These are phyloP conservation scores for Cyrtodaria siliqua DNA, from an alignment of 2,888 invertebrate species.

Conservation along the genomic window DNA sequence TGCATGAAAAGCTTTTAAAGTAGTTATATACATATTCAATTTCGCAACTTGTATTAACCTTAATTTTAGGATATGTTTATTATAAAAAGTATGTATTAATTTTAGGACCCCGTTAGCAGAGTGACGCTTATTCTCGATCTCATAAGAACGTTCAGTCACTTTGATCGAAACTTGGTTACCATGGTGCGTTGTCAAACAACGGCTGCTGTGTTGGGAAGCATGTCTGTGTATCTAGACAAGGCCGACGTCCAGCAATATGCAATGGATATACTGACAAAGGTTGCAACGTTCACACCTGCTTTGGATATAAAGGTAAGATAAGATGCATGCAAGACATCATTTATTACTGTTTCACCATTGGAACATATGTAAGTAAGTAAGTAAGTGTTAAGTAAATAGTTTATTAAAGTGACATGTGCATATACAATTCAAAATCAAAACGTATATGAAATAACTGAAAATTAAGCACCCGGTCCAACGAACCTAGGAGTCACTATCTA, in stretches of 20 bases:
- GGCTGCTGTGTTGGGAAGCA: slow-evolving; percentile 79
- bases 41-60: no score
- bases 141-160: slow-evolving; percentile 78
- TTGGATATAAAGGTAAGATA: slow-evolving; percentile 73
- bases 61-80: no score
- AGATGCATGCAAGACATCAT: no score
- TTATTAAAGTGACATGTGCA: no score
- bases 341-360: background rate
- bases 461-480: no score
- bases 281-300: slow-evolving; percentile 74
- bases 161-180: slow-evolving; percentile 70
- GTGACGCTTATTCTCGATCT: slow-evolving; percentile 76
- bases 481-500: no score
- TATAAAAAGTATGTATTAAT: slow-evolving; percentile 1
- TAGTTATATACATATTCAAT: no score
- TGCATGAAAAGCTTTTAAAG: no score
- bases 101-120: slow-evolving; percentile 75
- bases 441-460: no score
- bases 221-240: slow-evolving; percentile 74
- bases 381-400: no score
- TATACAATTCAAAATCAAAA: no score
- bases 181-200: slow-evolving; percentile 73
- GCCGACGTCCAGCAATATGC: slow-evolving; percentile 76
- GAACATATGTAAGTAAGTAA: no score
- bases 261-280: slow-evolving; percentile 77